Conservation (phyloP, 2,888 invertebrate species). For the Pantelozetes paolii region DNA sequence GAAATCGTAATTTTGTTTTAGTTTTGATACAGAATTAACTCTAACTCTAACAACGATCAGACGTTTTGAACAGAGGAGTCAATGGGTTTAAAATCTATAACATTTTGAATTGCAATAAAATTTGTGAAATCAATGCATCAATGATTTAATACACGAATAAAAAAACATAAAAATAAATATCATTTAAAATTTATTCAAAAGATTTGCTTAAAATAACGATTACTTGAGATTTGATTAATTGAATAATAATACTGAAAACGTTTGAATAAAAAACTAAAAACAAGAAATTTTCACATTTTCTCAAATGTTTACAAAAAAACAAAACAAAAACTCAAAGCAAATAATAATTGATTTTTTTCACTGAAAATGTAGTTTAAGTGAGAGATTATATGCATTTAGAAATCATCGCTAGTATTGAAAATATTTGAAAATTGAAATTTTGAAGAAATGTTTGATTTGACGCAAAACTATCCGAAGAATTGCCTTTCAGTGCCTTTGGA, state of each 20-base stretch:
- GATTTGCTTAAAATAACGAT: constrained; percentile 17
- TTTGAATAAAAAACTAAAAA: neutral
- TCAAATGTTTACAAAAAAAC: too few relatives aligned
- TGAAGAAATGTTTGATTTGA: neutral
- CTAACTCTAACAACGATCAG: neutral
- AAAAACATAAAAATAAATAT: neutral
- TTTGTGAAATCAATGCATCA: neutral
- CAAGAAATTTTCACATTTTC: neutral
- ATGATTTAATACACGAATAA: neutral
- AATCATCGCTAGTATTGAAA: too few relatives aligned
- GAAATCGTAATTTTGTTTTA: neutral
- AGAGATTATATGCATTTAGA: too few relatives aligned
- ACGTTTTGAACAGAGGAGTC: neutral
- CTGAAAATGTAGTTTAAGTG: too few relatives aligned
- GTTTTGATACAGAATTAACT: neutral
- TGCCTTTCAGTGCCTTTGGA: too few relatives aligned
- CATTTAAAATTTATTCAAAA: neutral
- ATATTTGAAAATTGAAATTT: neutral
- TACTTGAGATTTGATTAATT: neutral
- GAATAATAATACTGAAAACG: neutral
- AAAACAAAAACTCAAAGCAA: too few relatives aligned
- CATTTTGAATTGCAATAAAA: neutral
- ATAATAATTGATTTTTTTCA: too few relatives aligned
- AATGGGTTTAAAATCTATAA: neutral
- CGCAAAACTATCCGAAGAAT: neutral